Conservation (phyloP, 2,797 vertebrate species). For the Enteromius viviparus region DNA sequence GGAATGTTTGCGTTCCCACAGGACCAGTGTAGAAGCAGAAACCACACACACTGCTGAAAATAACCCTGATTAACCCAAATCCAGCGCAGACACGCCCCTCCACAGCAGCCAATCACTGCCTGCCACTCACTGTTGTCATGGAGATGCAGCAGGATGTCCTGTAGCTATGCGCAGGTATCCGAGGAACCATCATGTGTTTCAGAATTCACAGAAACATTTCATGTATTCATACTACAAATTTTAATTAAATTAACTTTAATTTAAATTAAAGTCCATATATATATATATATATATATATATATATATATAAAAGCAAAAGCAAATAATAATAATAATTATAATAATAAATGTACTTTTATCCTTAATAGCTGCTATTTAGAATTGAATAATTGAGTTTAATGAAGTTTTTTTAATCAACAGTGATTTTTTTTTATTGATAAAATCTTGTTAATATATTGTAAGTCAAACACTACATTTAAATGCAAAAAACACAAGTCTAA, state of each 20-base stretch:
- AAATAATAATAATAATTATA: not conserved
- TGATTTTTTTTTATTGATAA: not conserved
- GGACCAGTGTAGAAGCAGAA: not conserved
- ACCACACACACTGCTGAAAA: not conserved
- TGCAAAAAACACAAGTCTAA: not conserved
- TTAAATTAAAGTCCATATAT: not conserved
- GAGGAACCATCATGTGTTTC: not conserved
- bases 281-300: not conserved
- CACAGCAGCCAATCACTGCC: not conserved
- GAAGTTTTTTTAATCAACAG: not conserved
- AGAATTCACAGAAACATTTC: not conserved
- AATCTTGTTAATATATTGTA: not conserved
- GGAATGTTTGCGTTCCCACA: not conserved
- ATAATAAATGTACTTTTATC: too few species aligned
- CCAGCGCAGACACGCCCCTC: not conserved
- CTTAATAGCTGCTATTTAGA: too few species aligned
- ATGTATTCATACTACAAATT: not conserved
- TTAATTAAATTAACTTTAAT: not conserved
- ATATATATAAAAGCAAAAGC: not conserved
- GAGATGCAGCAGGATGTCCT: not conserved
- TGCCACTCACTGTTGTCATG: not conserved
- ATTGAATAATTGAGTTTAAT: not conserved
- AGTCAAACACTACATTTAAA: not conserved
- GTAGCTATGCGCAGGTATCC: not conserved
- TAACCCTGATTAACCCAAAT: slow-evolving; percentile 14